These are phyloP conservation scores for Nothocercus nigrocapillus DNA, from an alignment of 2,113 vertebrate species.

Conservation along the genomic window DNA sequence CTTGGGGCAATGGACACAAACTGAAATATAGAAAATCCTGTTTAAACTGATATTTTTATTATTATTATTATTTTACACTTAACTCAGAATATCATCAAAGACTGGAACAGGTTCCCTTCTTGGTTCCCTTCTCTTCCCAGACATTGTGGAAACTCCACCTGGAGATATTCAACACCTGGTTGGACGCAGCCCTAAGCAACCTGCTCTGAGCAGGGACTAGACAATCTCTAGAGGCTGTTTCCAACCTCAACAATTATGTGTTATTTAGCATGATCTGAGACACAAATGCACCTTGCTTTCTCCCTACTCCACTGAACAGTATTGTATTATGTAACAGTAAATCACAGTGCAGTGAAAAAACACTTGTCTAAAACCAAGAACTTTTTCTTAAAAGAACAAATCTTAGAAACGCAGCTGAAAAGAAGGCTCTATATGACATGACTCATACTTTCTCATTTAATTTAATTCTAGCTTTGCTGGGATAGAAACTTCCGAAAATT, in stretches of 20 bases:
- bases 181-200: not conserved
- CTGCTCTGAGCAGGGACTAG: not conserved
- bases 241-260: not conserved
- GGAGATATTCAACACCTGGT: not conserved
- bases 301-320: not conserved
- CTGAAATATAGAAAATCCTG: not conserved
- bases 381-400: not conserved
- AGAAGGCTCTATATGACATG: not conserved
- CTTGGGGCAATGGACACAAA: not conserved
- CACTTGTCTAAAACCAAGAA: not conserved
- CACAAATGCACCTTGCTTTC: not conserved
- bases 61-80: not conserved
- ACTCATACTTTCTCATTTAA: not conserved
- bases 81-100: not conserved
- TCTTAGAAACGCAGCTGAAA: not conserved
- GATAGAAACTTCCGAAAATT: not conserved
- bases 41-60: not conserved
- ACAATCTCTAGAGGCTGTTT: not conserved
- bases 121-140: too few species aligned
- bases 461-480: not conserved
- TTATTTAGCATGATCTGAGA: not conserved
- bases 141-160: not conserved
- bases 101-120: not conserved
- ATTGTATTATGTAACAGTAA: not conserved
- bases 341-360: not conserved